Conservation (phyloP, 2,888 invertebrate genomes). For the Salticus scenicus region DNA sequence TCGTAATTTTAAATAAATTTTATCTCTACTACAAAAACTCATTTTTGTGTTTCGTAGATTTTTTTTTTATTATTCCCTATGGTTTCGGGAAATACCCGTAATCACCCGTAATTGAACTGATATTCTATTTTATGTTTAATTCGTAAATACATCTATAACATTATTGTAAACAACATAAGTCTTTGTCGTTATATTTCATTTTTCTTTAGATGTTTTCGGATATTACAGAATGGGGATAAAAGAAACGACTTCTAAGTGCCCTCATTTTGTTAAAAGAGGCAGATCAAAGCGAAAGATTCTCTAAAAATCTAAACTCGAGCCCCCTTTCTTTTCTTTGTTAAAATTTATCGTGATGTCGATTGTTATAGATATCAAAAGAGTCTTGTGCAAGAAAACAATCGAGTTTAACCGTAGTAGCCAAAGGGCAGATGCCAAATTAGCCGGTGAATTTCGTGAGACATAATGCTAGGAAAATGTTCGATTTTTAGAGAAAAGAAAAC, state of each 20-base stretch:
- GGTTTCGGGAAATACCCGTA: too few species aligned
- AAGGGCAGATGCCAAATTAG: neutral
- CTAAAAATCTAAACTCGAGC: neutral
- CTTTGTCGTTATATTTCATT: too few species aligned
- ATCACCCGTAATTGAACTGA: too few species aligned
- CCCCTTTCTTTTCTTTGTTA: neutral
- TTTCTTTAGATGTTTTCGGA: too few species aligned
- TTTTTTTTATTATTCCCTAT: too few species aligned
- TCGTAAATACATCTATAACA: too few species aligned
- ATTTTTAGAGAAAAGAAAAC: too few species aligned
- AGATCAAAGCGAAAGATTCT: neutral
- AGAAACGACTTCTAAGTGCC: neutral
- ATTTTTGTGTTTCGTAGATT: too few species aligned
- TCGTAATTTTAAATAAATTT: too few species aligned
- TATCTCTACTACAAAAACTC: too few species aligned
- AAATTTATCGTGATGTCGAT: neutral
- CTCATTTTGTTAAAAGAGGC: neutral
- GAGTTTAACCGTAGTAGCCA: neutral
- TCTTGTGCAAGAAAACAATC: neutral
- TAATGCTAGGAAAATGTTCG: neutral
- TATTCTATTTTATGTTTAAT: too few species aligned
- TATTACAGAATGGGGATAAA: neutral
- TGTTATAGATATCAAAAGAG: neutral
- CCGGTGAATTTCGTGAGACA: neutral
- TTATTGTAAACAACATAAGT: too few species aligned